Conservation (phyloP, 2,113 vertebrate species). For the Corvus cornix region DNA sequence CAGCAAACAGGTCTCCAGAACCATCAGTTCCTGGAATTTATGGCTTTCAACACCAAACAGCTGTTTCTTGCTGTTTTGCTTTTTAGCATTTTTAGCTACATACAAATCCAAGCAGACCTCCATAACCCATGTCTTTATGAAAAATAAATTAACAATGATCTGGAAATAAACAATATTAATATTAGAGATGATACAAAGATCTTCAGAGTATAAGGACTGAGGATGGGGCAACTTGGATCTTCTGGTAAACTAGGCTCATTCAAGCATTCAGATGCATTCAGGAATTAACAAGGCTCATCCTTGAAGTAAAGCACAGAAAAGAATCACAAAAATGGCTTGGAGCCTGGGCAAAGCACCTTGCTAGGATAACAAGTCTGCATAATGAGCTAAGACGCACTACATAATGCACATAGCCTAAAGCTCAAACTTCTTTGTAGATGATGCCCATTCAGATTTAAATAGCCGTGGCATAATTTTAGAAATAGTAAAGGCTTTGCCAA, state of each 20-base stretch:
- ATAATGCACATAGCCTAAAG: constrained; percentile 16
- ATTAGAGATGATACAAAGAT: not conserved
- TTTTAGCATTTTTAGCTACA: not conserved
- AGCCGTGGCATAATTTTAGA: not conserved
- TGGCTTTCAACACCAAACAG: not conserved
- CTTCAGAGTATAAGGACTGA: not conserved
- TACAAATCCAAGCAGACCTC: not conserved
- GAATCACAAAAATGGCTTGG: constrained; percentile 26
- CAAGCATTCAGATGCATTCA: not conserved
- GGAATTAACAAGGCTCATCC: not conserved
- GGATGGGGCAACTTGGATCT: not conserved
- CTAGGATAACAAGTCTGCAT: not conserved
- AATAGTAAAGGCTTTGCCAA: constrained; percentile 15
- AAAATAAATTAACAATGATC: not conserved
- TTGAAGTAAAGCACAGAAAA: not conserved
- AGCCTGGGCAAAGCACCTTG: constrained; percentile 22
- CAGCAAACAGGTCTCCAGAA: not conserved
- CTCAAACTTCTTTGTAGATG: constrained; percentile 29
- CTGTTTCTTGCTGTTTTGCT: not conserved
- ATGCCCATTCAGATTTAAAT: constrained; percentile 40
- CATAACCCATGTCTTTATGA: not conserved
- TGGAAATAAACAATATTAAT: not conserved
- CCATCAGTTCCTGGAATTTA: not conserved
- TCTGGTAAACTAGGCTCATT: not conserved
- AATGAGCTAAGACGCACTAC: not conserved